Evolutionary conservation across 2,113 vertebrate species (phyloP), one percentile per base, ranked within the genome.

Genomic region (rabbit (Oryctolagus cuniculus)): DNA sequence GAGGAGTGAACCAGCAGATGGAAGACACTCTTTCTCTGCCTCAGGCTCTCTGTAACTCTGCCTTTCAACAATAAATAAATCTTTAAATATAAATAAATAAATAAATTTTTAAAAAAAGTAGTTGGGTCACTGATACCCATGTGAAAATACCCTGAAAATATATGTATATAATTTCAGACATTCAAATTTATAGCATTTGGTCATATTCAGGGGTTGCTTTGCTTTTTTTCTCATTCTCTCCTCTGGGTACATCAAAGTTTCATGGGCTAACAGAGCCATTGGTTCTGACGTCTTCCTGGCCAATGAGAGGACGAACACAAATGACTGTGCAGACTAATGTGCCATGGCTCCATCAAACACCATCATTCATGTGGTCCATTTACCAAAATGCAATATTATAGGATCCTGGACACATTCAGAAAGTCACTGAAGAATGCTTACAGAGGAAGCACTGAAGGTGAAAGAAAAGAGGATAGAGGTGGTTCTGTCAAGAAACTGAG

Each of bases 101-200:
- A 44, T 44, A 44, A 44, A 44, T 44, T 44, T 44, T 6, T 44
- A 44, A 7, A 38, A 38, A 38, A 44, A 44, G 44, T 6, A 44
- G 44, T 44, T 44, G 44, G 44, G 44, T 44, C 44, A 6, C 44
- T 44, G 44, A 44, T 44, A 44, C 44, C 6, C 44, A 44, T 44
- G 44, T 44, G 44, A 44, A 44, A 44, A 44, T 44, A 44, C 5
- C 44, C 44, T 44, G 44, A 44, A 44, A 44, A 44, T 44, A 44
- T 44, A 55, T 69, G 36, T 82, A 36, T 66, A 36, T 79, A 69
- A 1, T 78, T 78, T 90, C 51, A 51, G 36, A 80, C 55, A 7
- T 91, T 83, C 77, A 80, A 61, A 89, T 34, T 66, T 85, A 5
- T 82, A 83, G 31, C 21, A 53, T 58, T 84, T 95, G 78, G n/a